A percentile compares a stretch with the other conserved stretches of the same genome.
Evolutionary conservation across 2,113 vertebrate species (phyloP).

Genomic region (Eptesicus fuscus): DNA sequence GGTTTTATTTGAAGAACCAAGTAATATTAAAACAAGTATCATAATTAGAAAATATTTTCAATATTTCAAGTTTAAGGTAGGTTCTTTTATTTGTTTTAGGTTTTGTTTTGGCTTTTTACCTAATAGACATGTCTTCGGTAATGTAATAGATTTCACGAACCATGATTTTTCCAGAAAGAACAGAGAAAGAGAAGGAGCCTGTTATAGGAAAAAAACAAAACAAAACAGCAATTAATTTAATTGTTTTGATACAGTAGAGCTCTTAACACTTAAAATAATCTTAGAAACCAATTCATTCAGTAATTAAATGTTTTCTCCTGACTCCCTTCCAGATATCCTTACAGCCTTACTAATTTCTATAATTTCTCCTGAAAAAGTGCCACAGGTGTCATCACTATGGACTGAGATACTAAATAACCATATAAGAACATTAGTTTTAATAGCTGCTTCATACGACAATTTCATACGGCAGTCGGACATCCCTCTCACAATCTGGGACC

Average conservation of each 20-base stretch:
- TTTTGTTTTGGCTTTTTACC: slow-evolving; percentile 81
- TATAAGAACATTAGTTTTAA: neutral
- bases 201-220: slow-evolving; percentile 8
- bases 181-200: slow-evolving; percentile 99
- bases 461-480: no score
- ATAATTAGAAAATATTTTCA: neutral
- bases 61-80: neutral
- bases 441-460: neutral
- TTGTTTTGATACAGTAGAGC: neutral
- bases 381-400: neutral
- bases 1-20: slow-evolving; percentile 24
- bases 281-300: slow-evolving; percentile 2
- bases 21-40: neutral
- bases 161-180: slow-evolving; percentile 99
- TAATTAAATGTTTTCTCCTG: slow-evolving; percentile 27
- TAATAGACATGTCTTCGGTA: slow-evolving; percentile 97
- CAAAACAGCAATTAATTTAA: neutral
- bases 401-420: neutral
- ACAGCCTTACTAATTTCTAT: neutral
- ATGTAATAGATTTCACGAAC: slow-evolving; percentile 98
- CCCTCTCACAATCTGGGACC: no score
- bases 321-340: neutral
- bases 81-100: neutral
- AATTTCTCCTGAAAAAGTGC: neutral
- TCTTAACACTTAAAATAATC: slow-evolving; percentile 12